Conservation (phyloP, 2,797 vertebrate species). For the Trachops cirrhosus region DNA sequence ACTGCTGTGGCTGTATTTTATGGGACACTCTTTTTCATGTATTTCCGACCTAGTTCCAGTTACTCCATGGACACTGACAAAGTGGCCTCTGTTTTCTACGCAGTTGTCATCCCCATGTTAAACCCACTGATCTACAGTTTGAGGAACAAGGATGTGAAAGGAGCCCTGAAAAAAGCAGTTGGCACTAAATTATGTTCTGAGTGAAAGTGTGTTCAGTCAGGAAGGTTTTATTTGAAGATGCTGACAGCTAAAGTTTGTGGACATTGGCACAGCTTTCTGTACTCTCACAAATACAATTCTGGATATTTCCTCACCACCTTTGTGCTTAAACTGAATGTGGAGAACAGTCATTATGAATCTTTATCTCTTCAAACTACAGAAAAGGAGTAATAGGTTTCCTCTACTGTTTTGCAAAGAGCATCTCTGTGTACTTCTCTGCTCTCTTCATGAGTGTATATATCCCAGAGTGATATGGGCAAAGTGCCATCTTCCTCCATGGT, state of each 20-base stretch:
- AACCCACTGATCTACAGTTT: too few relatives aligned
- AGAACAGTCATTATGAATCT: not conserved
- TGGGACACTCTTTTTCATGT: slow-evolving; percentile 63
- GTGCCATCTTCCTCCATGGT: not conserved
- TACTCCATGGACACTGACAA: slow-evolving; percentile 42
- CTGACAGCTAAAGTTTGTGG: not conserved
- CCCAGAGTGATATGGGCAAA: not conserved
- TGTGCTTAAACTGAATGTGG: not conserved
- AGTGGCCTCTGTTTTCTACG: too few relatives aligned
- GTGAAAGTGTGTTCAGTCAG: not conserved
- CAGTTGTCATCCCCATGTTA: too few relatives aligned
- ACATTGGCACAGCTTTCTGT: not conserved
- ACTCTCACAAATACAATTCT: not conserved
- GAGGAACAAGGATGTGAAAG: slow-evolving; percentile 42
- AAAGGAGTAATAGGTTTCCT: too few relatives aligned
- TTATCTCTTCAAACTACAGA: not conserved
- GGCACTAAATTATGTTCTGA: not conserved
- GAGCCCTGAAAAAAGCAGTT: not conserved
- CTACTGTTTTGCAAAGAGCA: not conserved
- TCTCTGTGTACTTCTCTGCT: not conserved
- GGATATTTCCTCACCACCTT: not conserved
- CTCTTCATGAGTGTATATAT: not conserved
- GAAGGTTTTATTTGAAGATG: not conserved
- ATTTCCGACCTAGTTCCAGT: slow-evolving; percentile 7
- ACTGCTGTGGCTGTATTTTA: slow-evolving; percentile 34